Evolutionary conservation across 2,888 invertebrate species (phyloP).

Genomic region (Lordiphosa fenestrarum): DNA sequence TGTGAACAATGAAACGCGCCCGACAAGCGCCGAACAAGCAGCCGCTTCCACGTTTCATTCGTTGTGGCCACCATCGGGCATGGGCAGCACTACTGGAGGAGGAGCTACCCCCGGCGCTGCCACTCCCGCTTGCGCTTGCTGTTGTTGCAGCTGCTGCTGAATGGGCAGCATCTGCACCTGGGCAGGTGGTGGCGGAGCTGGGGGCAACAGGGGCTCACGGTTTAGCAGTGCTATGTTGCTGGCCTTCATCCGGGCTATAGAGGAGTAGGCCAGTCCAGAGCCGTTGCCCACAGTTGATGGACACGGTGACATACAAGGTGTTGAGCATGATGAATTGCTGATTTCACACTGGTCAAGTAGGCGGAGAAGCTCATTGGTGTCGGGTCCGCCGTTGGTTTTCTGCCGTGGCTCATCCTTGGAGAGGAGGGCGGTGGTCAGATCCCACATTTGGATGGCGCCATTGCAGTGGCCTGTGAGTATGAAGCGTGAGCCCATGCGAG

Average conservation of each 20-base stretch:
- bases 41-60: slow-evolving; percentile 78
- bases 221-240: slow-evolving; percentile 85
- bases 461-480: slow-evolving; percentile 96
- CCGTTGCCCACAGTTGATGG: slow-evolving; percentile 81
- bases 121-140: slow-evolving; percentile 7
- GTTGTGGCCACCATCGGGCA: slow-evolving; percentile 56
- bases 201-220: slow-evolving; percentile 53
- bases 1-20: slow-evolving; percentile 71
- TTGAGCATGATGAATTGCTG: slow-evolving; percentile 88
- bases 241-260: slow-evolving; percentile 82
- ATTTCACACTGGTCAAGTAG: slow-evolving; percentile 97
- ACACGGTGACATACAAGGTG: slow-evolving; percentile 87
- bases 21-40: slow-evolving; percentile 67
- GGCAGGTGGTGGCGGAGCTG: slow-evolving; percentile 41
- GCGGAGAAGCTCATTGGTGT: slow-evolving; percentile 93
- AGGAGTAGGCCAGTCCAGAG: slow-evolving; percentile 70
- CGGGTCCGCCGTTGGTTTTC: slow-evolving; percentile 89
- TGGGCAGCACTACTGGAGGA: slow-evolving; percentile 19
- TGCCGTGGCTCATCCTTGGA: slow-evolving; percentile 88
- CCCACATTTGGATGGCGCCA: slow-evolving; percentile 98
- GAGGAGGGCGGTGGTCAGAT: slow-evolving; percentile 93
- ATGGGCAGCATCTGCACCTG: slow-evolving; percentile 35
- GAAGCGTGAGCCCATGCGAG: slow-evolving; percentile 94
- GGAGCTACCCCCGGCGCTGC: slow-evolving; percentile 19
- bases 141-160: slow-evolving; percentile 29